Evolutionary conservation across 2,113 vertebrate genomes (phyloP).

Genomic region (Rhodinocichla rosea): DNA sequence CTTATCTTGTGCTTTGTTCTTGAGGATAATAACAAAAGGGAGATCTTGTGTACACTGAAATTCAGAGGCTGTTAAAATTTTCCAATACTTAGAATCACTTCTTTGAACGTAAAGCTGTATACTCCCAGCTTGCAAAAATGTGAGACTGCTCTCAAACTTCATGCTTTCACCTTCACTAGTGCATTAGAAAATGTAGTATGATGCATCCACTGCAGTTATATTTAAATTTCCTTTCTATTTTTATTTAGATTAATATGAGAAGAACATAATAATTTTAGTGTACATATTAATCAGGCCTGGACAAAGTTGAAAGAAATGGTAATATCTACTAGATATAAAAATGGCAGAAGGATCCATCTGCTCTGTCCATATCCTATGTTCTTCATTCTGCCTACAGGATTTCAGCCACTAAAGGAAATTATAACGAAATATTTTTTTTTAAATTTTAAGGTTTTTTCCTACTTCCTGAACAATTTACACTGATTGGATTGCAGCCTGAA

Average conservation of each 20-base stretch:
- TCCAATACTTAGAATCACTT: neutral
- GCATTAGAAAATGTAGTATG: neutral
- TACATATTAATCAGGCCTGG: neutral
- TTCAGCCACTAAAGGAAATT: slow-evolving; percentile 29
- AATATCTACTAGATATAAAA: neutral
- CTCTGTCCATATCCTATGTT: neutral
- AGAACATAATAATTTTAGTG: neutral
- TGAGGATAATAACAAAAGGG: neutral
- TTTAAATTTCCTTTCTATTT: neutral
- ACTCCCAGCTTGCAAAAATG: neutral
- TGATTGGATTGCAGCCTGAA: slow-evolving; percentile 55
- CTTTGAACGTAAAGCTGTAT: neutral
- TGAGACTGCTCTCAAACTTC: neutral
- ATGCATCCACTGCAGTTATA: neutral
- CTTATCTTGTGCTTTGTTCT: neutral
- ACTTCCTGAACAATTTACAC: slow-evolving; percentile 28
- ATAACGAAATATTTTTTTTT: neutral
- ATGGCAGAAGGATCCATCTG: neutral
- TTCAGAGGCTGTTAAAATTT: neutral
- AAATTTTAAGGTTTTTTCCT: neutral
- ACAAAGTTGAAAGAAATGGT: neutral
- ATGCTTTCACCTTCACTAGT: neutral
- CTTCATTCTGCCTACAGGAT: slow-evolving; percentile 19
- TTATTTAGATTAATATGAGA: neutral
- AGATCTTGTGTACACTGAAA: neutral